A percentile compares a stretch with the other conserved stretches of the same genome.
These are phyloP conservation scores for Champsocephalus esox DNA, from an alignment of 2,797 vertebrate genomes.

Conservation along the genomic window DNA sequence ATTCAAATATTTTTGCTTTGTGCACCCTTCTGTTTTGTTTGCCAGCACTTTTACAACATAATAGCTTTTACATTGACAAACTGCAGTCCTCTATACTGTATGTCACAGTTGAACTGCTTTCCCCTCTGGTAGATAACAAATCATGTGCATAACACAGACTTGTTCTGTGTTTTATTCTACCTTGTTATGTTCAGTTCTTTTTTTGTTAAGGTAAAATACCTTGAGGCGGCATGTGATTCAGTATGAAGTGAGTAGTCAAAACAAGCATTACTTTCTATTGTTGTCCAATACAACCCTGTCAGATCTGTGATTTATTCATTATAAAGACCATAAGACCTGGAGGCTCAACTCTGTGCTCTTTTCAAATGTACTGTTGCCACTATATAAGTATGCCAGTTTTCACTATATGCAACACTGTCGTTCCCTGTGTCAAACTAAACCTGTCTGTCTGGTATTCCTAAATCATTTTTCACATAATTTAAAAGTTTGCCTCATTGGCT, in stretches of 20 bases:
- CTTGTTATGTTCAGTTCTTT: background rate
- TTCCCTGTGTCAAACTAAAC: background rate
- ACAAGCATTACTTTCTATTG: constrained; percentile 8
- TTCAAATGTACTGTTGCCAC: background rate
- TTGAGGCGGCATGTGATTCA: constrained; percentile 6
- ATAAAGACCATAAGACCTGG: constrained; percentile 25
- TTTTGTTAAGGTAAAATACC: background rate
- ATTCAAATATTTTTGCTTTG: background rate
- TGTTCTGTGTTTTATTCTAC: background rate
- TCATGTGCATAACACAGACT: background rate
- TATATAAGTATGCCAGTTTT: background rate
- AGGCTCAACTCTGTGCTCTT: background rate
- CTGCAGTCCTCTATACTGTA: background rate
- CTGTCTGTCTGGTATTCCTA: background rate
- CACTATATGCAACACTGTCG: background rate
- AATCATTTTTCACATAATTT: background rate
- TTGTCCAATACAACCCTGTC: constrained; percentile 22
- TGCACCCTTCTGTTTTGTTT: background rate
- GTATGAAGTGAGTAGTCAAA: constrained; percentile 30
- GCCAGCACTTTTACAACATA: background rate
- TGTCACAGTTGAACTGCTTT: constrained; percentile 6
- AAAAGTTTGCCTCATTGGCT: background rate
- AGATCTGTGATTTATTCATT: constrained; percentile 27
- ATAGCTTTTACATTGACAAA: background rate
- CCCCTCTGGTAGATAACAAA: background rate